Percentiles rank a stretch among this genome's conserved stretches.
Evolutionary conservation across 1,140 invertebrate species (phyloP).

Genomic region (Calliopsis andreniformis): DNA sequence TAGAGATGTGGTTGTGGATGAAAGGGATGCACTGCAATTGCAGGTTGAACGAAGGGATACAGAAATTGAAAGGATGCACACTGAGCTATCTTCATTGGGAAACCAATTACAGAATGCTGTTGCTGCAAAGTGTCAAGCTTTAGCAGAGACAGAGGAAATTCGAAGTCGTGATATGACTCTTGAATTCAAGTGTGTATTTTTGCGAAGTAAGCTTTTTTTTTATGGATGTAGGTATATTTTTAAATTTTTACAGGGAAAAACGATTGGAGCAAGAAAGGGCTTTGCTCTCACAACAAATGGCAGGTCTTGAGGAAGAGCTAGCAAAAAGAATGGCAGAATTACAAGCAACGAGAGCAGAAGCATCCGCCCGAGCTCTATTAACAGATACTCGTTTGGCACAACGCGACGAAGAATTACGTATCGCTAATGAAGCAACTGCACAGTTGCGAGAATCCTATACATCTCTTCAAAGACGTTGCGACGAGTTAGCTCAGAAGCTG

Average conservation of each 20-base stretch:
- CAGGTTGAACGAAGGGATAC: constrained; percentile 86
- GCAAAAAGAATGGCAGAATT: constrained; percentile 89
- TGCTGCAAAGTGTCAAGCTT: constrained; percentile 90
- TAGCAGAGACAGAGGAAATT: constrained; percentile 90
- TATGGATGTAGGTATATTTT: no score
- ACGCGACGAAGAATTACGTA: constrained; percentile 89
- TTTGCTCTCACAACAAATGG: constrained; percentile 89
- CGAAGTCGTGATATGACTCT: constrained; percentile 89
- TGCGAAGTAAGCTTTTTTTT: constrained; percentile 5
- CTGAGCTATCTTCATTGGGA: constrained; percentile 84
- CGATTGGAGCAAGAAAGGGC: constrained; percentile 90
- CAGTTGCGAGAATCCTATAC: constrained; percentile 86
- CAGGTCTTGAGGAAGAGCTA: constrained; percentile 88
- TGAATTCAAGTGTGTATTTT: constrained; percentile 84
- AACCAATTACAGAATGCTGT: constrained; percentile 87
- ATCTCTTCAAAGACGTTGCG: constrained; percentile 86
- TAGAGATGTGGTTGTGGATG: constrained; percentile 85
- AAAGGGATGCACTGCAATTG: constrained; percentile 86
- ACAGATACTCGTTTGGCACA: constrained; percentile 90
- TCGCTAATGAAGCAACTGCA: constrained; percentile 84
- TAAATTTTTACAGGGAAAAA: constrained; percentile 83
- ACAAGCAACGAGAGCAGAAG: constrained; percentile 88
- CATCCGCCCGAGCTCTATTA: constrained; percentile 86
- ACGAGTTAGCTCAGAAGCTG: constrained; percentile 88
- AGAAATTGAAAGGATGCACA: constrained; percentile 86